Conservation (phyloP, 2,113 vertebrate genomes). For the Gila orcuttii region DNA sequence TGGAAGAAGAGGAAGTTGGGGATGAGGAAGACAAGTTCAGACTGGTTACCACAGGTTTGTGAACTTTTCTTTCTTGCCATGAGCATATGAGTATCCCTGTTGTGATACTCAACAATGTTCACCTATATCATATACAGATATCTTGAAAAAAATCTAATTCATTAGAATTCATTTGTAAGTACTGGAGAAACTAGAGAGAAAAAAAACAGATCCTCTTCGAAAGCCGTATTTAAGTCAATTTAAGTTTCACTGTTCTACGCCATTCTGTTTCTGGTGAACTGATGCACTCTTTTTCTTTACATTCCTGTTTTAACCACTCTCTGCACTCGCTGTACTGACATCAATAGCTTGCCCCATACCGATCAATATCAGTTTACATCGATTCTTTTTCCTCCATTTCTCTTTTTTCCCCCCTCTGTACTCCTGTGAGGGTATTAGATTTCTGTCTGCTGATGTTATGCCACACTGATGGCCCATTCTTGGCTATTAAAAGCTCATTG, state of each 20-base stretch:
- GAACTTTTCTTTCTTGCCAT: not conserved
- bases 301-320: not conserved
- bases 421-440: conserved; percentile 57
- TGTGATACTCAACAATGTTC: not conserved
- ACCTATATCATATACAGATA: not conserved
- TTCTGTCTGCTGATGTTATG: conserved; percentile 53
- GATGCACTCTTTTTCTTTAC: not conserved
- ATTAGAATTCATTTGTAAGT: not conserved
- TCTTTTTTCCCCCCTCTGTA: not conserved
- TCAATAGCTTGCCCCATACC: conserved; percentile 15
- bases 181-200: not conserved
- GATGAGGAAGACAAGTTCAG: conserved; percentile 98
- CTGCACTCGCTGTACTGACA: conserved; percentile 36
- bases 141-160: not conserved
- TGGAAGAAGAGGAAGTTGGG: conserved; percentile 95
- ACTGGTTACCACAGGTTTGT: conserved; percentile 93
- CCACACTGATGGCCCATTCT: conserved; percentile 43
- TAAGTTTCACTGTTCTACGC: too few species aligned
- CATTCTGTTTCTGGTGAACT: not conserved
- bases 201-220: not conserved
- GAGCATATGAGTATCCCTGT: not conserved
- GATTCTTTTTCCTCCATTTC: conserved; percentile 26
- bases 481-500: conserved; percentile 62
- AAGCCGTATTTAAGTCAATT: not conserved
- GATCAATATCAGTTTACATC: conserved; percentile 61